Percentiles rank a stretch among this genome's conserved stretches.
Evolutionary conservation across 2,797 vertebrate genomes (phyloP).

Genomic region (Notoglanidium macrostoma): DNA sequence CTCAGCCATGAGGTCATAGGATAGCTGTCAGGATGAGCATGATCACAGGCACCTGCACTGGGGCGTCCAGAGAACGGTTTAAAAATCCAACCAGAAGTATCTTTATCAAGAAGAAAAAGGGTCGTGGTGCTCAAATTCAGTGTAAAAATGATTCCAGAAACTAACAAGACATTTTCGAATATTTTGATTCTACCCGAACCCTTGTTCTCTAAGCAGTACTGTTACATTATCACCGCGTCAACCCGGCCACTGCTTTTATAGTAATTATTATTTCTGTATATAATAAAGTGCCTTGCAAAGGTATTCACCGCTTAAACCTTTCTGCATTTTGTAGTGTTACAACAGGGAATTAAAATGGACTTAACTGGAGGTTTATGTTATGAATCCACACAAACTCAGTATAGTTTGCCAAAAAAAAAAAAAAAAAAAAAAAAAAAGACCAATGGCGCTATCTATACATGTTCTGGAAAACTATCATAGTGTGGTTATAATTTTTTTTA

Average conservation of each 20-base stretch:
- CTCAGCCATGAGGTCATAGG: constrained; percentile 24
- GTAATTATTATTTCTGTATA: not conserved
- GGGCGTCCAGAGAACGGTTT: not conserved
- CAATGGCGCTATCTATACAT: not conserved
- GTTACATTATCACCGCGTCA: not conserved
- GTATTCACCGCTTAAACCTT: not conserved
- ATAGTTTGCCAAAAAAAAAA: not conserved
- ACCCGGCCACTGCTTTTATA: not conserved
- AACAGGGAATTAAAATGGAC: not conserved
- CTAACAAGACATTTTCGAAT: too few species aligned
- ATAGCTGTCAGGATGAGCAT: constrained; percentile 20
- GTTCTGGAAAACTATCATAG: not conserved
- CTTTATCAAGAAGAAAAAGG: not conserved
- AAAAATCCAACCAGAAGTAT: not conserved
- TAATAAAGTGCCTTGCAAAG: not conserved
- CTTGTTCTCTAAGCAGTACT: not conserved
- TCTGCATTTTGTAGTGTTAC: not conserved
- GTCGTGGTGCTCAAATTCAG: not conserved
- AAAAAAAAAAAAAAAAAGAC: not conserved
- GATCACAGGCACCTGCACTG: not conserved
- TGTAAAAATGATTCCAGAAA: not conserved
- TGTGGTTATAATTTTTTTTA: not conserved
- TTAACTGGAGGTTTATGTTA: not conserved
- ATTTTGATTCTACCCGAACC: not conserved
- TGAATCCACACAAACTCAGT: not conserved